These are phyloP conservation scores for Psilopogon haemacephalus DNA, from an alignment of 2,113 vertebrate genomes.

Conservation along the genomic window DNA sequence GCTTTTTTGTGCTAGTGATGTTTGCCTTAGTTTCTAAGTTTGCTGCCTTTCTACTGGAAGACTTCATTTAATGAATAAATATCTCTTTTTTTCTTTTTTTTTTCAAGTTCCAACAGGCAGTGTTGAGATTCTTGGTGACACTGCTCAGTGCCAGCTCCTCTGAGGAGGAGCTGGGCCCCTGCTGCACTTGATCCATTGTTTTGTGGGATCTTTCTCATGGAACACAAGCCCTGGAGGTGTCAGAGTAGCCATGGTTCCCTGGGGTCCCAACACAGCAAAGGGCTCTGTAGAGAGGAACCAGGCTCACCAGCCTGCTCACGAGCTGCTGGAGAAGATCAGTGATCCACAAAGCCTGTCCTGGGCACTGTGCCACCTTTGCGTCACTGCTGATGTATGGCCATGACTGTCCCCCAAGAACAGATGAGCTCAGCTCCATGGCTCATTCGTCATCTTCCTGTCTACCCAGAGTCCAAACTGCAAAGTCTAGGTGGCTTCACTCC, in stretches of 20 bases:
- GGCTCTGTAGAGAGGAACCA: accelerated
- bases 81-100: not conserved
- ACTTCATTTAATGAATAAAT: not conserved
- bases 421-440: accelerated
- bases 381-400: accelerated
- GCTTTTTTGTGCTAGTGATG: accelerated
- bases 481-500: accelerated
- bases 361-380: not conserved
- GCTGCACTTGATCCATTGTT: no score
- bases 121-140: accelerated
- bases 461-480: not conserved
- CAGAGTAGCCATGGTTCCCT: accelerated
- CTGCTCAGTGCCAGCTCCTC: not conserved
- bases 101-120: not conserved
- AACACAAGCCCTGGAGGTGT: accelerated
- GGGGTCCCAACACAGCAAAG: not conserved
- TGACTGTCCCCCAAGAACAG: accelerated
- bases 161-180: not conserved
- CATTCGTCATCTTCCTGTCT: not conserved
- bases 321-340: not conserved
- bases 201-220: not conserved
- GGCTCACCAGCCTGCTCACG: not conserved
- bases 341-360: accelerated
- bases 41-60: not conserved
- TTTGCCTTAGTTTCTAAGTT: not conserved